Evolutionary conservation across 2,888 invertebrate genomes (phyloP).

Genomic region (Macaria liturata): DNA sequence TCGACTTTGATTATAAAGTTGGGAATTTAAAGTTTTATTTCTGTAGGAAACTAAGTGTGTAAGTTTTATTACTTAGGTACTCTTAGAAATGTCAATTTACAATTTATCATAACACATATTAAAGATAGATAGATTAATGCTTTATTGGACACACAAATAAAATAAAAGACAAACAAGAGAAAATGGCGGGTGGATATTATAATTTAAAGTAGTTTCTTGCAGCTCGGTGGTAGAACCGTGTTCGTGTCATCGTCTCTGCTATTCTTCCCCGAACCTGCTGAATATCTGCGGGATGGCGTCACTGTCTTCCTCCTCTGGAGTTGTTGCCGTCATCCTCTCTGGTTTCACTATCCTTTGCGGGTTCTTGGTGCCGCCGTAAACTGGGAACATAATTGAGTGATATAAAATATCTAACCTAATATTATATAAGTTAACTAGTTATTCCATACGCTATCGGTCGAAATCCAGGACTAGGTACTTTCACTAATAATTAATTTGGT

Average conservation of each 20-base stretch:
- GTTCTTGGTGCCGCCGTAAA: slow-evolving; percentile 29
- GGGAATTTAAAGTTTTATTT: too few species aligned
- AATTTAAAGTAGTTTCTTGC: too few species aligned
- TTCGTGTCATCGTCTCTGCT: not conserved
- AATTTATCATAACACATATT: too few species aligned
- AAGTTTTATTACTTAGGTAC: too few species aligned
- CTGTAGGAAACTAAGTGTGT: too few species aligned
- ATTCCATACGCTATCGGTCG: too few species aligned
- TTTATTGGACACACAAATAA: too few species aligned
- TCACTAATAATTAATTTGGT: not conserved
- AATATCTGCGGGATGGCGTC: slow-evolving; percentile 45
- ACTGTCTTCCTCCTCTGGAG: slow-evolving; percentile 17
- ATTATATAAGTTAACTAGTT: not conserved
- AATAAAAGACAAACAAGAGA: too few species aligned
- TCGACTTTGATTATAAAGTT: not conserved
- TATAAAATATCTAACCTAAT: not conserved
- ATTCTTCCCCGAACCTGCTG: slow-evolving; percentile 41
- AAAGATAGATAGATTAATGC: too few species aligned
- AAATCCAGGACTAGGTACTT: not conserved
- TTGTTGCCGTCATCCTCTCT: slow-evolving; percentile 9
- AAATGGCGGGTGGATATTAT: too few species aligned
- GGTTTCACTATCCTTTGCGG: slow-evolving; percentile 5
- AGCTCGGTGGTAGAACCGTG: too few species aligned
- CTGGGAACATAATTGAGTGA: slow-evolving; percentile 28
- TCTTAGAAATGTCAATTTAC: too few species aligned